phyloP scores from a whole-genome alignment of 2,797 vertebrate genomes.

The Lateolabrax maculatus region DNA sequence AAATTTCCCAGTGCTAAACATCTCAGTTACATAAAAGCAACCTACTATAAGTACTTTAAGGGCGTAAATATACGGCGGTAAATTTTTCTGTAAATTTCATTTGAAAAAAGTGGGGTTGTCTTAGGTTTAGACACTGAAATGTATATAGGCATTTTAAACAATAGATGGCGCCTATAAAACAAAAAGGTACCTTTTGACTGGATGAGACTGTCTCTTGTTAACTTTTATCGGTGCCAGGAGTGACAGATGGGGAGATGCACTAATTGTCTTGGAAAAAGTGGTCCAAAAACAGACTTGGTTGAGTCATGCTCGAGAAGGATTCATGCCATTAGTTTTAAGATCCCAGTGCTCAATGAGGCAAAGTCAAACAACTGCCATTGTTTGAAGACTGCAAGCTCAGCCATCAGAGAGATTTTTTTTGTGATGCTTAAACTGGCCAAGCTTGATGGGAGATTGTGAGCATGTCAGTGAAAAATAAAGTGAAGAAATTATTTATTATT shows the following conservation, averaged over 20 bases:
- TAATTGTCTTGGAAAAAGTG: conserved; percentile 8
- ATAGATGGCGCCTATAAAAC: conserved; percentile 12
- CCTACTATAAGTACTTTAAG: not conserved
- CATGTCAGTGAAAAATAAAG: conserved; percentile 19
- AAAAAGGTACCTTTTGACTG: conserved; percentile 20
- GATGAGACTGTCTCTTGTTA: conserved; percentile 21
- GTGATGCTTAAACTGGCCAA: conserved; percentile 9
- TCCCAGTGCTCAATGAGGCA: conserved; percentile 29
- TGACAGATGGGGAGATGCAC: conserved; percentile 30
- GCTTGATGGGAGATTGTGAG: not conserved
- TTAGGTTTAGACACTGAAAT: not conserved
- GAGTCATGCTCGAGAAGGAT: not conserved
- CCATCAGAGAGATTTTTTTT: conserved; percentile 25
- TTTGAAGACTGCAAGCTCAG: conserved; percentile 17
- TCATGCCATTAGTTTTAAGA: conserved; percentile 29
- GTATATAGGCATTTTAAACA: not conserved
- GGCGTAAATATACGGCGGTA: not conserved
- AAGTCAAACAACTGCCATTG: conserved; percentile 31
- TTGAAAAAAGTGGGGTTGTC: not conserved
- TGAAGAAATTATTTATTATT: not conserved
- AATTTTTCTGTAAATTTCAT: not conserved
- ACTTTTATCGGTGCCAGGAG: conserved; percentile 22
- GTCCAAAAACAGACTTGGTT: conserved; percentile 9
- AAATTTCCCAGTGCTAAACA: not conserved
- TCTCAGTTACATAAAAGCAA: not conserved